Evolutionary conservation across 2,113 vertebrate genomes (phyloP).

Genomic region (Circaetus cinerascens): DNA sequence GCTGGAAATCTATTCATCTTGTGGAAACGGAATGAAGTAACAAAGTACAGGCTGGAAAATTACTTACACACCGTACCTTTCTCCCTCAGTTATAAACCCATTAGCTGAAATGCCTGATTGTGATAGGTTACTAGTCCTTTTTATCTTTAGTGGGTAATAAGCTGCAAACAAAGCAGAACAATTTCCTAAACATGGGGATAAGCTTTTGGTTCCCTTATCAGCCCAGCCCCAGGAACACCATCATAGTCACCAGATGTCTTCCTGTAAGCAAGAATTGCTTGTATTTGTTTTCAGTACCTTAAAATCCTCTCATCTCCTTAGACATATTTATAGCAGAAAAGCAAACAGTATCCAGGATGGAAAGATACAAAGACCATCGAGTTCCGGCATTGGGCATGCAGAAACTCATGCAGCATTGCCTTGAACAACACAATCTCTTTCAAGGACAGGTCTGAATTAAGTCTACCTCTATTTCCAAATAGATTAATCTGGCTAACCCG

Average conservation of each 20-base stretch:
- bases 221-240: background rate
- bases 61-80: background rate
- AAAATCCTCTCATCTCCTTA: conserved; percentile 55
- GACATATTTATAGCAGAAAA: conserved; percentile 46
- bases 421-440: background rate
- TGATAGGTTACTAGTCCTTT: background rate
- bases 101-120: background rate
- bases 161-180: conserved; percentile 30
- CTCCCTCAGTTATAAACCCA: background rate
- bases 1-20: background rate
- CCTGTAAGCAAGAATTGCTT: conserved; percentile 33
- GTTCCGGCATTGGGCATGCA: background rate
- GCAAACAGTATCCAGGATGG: conserved; percentile 55
- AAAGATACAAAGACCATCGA: conserved; percentile 1
- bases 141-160: conserved; percentile 41
- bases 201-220: conserved; percentile 49
- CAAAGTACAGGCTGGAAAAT: background rate
- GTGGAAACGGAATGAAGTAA: background rate
- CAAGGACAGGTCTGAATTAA: conserved; percentile 11
- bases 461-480: background rate
- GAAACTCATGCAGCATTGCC: conserved; percentile 6
- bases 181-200: background rate
- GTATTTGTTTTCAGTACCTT: conserved; percentile 16
- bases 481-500: background rate
- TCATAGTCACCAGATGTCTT: conserved; percentile 40